Conservation (phyloP, 2,888 invertebrate species). For the Oscheius onirici region DNA sequence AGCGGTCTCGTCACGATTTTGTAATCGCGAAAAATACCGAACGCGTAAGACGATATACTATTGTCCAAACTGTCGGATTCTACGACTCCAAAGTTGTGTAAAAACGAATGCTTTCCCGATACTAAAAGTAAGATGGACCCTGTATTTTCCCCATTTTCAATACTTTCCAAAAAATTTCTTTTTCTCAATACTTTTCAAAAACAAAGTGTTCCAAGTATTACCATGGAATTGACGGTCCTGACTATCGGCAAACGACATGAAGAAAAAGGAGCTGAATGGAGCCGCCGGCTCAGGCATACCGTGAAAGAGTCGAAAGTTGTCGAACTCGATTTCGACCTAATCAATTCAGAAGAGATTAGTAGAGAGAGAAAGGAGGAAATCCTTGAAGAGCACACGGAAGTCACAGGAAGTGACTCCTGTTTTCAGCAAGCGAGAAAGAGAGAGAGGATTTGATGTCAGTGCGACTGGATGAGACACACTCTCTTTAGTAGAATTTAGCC, state of each 20-base stretch:
- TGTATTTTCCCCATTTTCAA: not conserved
- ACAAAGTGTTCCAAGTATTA: no score
- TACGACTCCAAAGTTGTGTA: no score
- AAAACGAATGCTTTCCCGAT: no score
- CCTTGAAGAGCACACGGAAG: no score
- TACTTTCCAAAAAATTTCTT: not conserved
- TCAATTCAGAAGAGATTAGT: not conserved
- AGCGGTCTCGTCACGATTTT: no score
- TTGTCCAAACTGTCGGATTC: no score
- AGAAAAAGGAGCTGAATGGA: constrained; percentile 54
- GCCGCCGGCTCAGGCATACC: constrained; percentile 26
- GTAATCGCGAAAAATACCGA: no score
- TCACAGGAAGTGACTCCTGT: not conserved
- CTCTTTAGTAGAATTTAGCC: no score
- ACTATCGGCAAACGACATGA: constrained; percentile 50
- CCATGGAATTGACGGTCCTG: constrained; percentile 35
- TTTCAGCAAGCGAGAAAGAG: not conserved
- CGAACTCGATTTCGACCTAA: constrained; percentile 9
- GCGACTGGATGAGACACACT: no score
- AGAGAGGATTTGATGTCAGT: no score
- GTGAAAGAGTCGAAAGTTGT: not conserved
- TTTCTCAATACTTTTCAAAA: not conserved
- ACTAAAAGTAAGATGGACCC: not conserved
- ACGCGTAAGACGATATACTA: no score
- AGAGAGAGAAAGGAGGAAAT: constrained; percentile 7